phyloP scores from a whole-genome alignment of 2,888 invertebrate genomes.

The Catocala sponsa region DNA sequence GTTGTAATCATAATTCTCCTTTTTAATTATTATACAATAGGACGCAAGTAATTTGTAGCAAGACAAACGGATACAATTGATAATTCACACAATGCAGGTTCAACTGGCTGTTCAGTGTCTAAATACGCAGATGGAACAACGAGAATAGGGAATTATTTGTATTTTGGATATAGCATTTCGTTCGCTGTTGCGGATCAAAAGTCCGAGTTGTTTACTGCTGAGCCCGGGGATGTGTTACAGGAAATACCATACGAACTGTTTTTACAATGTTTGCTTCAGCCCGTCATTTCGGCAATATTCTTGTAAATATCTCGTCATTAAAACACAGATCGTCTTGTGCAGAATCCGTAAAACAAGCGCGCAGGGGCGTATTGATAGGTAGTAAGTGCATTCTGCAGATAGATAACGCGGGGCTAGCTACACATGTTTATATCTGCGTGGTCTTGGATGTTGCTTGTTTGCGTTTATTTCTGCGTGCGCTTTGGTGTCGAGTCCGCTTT shows the following conservation, averaged over 20 bases:
- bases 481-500: constrained; percentile 74
- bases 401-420: constrained; percentile 55
- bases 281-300: constrained; percentile 37
- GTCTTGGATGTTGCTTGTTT: constrained; percentile 68
- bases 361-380: constrained; percentile 21
- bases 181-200: neutral
- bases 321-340: constrained; percentile 18
- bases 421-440: constrained; percentile 57
- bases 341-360: constrained; percentile 25
- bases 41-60: constrained; percentile 16
- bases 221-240: constrained; percentile 22
- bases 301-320: constrained; percentile 33
- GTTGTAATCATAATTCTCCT: constrained; percentile 41
- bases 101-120: neutral
- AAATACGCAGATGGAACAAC: neutral
- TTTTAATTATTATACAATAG: constrained; percentile 44
- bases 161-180: constrained; percentile 1
- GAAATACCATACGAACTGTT: constrained; percentile 20
- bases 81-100: constrained; percentile 11
- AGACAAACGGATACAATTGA: constrained; percentile 3
- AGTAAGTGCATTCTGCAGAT: constrained; percentile 34
- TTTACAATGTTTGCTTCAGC: constrained; percentile 24
- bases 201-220: constrained; percentile 28
- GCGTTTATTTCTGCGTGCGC: constrained; percentile 78
- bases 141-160: neutral